A percentile compares a stretch with the other conserved stretches of the same genome.
These are phyloP conservation scores for Sarcophaga caerulescens DNA, from an alignment of 2,888 invertebrate species.

Conservation along the genomic window DNA sequence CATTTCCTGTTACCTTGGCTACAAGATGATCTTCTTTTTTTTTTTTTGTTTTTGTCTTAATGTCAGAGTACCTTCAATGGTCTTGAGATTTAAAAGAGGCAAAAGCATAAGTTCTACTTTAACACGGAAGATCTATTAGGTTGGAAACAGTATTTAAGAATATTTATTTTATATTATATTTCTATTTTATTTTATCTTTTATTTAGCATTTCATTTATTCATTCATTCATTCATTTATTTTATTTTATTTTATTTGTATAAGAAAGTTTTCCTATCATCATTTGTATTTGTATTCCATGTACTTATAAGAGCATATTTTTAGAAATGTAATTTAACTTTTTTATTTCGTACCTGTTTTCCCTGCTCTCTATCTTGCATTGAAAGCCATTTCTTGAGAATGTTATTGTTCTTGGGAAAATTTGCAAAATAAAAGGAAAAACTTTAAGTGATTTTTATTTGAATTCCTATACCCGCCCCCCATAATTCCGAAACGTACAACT, in stretches of 20 bases:
- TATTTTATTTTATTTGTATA: constrained; percentile 46
- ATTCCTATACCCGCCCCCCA: neutral
- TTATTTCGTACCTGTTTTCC: constrained; percentile 13
- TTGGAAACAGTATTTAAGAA: constrained; percentile 58
- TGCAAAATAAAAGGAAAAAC: constrained; percentile 33
- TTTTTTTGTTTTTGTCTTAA: too few species aligned
- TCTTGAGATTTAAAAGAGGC: constrained; percentile 10
- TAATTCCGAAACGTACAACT: neutral
- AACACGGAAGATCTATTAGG: constrained; percentile 49
- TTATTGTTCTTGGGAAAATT: constrained; percentile 40
- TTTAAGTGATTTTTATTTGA: constrained; percentile 61
- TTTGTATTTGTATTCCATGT: constrained; percentile 49
- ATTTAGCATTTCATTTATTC: constrained; percentile 26
- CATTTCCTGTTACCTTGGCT: too few species aligned
- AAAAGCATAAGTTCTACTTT: constrained; percentile 29
- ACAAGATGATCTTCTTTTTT: too few species aligned
- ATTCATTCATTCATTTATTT: neutral
- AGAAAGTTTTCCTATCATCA: constrained; percentile 59
- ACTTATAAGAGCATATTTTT: constrained; percentile 52
- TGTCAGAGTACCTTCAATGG: too few species aligned
- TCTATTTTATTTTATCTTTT: neutral
- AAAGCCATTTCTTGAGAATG: neutral
- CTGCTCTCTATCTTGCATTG: neutral
- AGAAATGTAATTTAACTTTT: constrained; percentile 59
- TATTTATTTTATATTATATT: constrained; percentile 3